Conservation (phyloP, 2,113 vertebrate genomes). For the Ursus arctos region DNA sequence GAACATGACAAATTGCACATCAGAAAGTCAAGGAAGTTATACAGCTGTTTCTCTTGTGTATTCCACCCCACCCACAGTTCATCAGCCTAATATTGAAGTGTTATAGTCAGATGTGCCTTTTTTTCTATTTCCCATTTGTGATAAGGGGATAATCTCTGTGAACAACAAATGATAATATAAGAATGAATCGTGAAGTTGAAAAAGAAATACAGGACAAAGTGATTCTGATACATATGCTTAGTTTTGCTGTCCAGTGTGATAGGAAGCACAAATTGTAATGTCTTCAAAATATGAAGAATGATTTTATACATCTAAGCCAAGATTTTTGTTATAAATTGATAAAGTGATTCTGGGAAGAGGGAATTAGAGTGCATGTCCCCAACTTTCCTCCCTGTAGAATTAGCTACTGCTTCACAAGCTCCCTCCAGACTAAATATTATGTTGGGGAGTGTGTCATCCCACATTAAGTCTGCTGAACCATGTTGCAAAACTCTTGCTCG, state of each 20-base stretch:
- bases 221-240: neutral
- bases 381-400: neutral
- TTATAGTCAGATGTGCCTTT: neutral
- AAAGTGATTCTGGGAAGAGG: conserved; percentile 33
- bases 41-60: conserved; percentile 49
- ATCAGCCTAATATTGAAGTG: neutral
- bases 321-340: conserved; percentile 39
- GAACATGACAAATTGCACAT: conserved; percentile 36
- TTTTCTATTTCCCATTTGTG: neutral
- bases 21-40: neutral
- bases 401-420: conserved; percentile 35
- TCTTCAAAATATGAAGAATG: conserved; percentile 37
- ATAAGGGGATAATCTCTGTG: conserved; percentile 51
- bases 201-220: neutral
- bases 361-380: neutral
- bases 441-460: conserved; percentile 44
- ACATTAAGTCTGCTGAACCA: neutral
- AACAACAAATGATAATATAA: neutral
- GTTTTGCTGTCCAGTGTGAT: neutral
- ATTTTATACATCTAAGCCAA: neutral
- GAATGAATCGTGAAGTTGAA: neutral
- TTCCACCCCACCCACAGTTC: neutral
- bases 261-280: neutral
- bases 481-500: conserved; percentile 30
- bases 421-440: conserved; percentile 41